These are phyloP conservation scores for Cinclus mexicanus DNA, from an alignment of 2,113 vertebrate species.

Conservation along the genomic window DNA sequence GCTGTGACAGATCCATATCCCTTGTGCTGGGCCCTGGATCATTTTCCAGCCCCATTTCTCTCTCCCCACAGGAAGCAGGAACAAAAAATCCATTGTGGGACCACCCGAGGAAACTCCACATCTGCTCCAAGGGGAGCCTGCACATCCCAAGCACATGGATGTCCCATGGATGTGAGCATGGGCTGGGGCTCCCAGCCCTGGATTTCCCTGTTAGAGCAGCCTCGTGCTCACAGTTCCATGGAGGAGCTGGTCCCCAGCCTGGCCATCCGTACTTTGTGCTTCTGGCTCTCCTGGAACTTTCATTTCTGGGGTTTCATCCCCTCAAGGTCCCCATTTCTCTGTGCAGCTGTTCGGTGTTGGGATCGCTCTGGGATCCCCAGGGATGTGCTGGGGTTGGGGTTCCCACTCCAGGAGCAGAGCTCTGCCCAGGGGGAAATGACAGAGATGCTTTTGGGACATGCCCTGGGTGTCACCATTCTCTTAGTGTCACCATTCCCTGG, in stretches of 20 bases:
- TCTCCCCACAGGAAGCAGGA: neutral
- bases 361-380: rapidly evolving
- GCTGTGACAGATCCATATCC: neutral
- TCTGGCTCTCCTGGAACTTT: neutral
- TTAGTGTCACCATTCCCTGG: neutral
- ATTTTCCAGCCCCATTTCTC: neutral
- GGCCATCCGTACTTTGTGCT: neutral
- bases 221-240: rapidly evolving
- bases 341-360: rapidly evolving
- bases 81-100: neutral
- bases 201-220: neutral
- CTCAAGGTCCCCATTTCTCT: neutral
- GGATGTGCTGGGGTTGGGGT: rapidly evolving
- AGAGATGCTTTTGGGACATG: neutral
- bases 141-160: rapidly evolving
- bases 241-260: neutral
- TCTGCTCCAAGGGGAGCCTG: neutral
- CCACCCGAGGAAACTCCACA: too few species aligned
- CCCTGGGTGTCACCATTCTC: neutral
- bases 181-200: neutral
- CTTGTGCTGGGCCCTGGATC: neutral
- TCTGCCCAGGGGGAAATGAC: neutral
- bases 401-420: neutral
- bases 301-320: neutral
- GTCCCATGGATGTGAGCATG: rapidly evolving